phyloP scores from a whole-genome alignment of 2,797 vertebrate species.

The Acipenser ruthenus region DNA sequence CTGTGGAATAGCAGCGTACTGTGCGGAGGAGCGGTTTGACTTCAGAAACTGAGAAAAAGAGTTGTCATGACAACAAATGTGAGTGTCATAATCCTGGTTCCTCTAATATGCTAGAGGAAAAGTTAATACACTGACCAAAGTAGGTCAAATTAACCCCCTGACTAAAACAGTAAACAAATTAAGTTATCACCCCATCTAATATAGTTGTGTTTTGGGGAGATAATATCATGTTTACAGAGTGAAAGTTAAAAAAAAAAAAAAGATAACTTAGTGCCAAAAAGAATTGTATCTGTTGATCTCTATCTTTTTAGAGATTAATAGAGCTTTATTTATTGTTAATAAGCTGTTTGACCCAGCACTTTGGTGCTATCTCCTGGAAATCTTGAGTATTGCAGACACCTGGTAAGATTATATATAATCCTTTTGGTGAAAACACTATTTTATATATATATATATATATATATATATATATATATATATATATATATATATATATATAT shows the following conservation, averaged over 20 bases:
- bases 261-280: slow-evolving; percentile 65
- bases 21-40: no score
- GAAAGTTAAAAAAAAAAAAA: slow-evolving; percentile 49
- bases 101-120: no score
- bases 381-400: slow-evolving; percentile 67
- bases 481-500: no score
- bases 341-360: slow-evolving; percentile 64
- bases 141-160: no score
- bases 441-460: slow-evolving; percentile 51
- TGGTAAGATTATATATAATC: slow-evolving; percentile 42
- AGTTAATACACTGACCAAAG: no score
- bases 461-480: slow-evolving; percentile 19
- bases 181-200: background rate
- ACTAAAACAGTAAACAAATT: background rate
- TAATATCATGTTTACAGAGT: slow-evolving; percentile 33
- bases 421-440: slow-evolving; percentile 42
- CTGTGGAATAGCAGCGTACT: no score
- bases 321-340: slow-evolving; percentile 53
- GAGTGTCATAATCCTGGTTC: no score
- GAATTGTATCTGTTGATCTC: slow-evolving; percentile 42
- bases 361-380: slow-evolving; percentile 76
- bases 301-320: slow-evolving; percentile 54
- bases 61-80: no score
- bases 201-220: slow-evolving; percentile 39
- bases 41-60: no score